phyloP scores from a whole-genome alignment of 2,113 vertebrate genomes.

The Cryptomyrus ogoouensis region DNA sequence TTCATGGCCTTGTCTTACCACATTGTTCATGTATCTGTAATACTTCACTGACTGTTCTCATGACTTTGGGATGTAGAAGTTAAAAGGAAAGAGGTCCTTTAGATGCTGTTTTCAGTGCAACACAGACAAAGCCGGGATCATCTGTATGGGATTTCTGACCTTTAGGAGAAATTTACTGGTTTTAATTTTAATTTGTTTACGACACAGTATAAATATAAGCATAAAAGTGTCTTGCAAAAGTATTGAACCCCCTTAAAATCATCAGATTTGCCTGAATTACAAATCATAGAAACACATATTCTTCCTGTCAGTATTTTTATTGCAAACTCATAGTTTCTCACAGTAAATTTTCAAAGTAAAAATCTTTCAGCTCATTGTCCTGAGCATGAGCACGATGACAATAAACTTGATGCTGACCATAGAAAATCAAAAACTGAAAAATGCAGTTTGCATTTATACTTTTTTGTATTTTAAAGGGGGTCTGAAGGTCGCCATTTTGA shows the following conservation, averaged over 20 bases:
- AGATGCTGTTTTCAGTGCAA: neutral
- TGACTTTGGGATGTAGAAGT: neutral
- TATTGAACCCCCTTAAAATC: neutral
- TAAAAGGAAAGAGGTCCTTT: neutral
- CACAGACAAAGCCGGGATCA: neutral
- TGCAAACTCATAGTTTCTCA: neutral
- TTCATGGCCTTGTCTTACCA: neutral
- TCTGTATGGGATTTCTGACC: neutral
- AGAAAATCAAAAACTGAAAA: neutral
- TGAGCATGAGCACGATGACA: neutral
- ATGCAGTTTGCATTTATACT: neutral
- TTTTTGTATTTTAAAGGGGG: neutral
- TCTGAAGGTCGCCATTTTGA: neutral
- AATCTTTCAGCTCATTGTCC: neutral
- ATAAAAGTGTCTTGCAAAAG: neutral
- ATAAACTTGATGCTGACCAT: neutral
- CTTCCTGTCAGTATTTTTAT: neutral
- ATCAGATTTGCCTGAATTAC: neutral
- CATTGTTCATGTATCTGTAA: neutral
- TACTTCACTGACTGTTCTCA: neutral
- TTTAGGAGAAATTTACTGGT: neutral
- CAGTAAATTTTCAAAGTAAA: too few relatives aligned
- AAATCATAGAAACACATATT: neutral
- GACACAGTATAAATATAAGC: neutral
- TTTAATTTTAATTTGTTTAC: neutral